Base-by-base conservation (phyloP, 1,140 invertebrate genomes). In the Aporrectodea caliginosa region DNA sequence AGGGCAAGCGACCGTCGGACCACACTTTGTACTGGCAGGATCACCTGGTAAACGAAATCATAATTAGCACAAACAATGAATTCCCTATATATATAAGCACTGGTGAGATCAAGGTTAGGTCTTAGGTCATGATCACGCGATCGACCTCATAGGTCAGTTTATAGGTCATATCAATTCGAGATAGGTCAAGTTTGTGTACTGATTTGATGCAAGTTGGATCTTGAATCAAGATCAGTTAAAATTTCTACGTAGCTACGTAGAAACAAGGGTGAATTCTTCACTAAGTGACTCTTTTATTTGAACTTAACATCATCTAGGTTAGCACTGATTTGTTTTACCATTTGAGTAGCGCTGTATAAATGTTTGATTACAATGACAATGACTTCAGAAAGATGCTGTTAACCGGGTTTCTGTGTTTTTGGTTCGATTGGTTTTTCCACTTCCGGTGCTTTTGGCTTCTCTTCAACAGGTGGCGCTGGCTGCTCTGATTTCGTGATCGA, bases 1-100 rank as follows among this genome's bases (percentile, higher is more conserved):
- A 0, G 75, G 69, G 75, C 82, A 82, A n/a, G 72, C 35, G 6
- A 27, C 27, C 0, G 68, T 22, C 72, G 68, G 35, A 68, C 78
- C 78, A 76, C 78, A 79, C 32, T 75, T 74, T 29, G 16, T 70
- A 32, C 71, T 79, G n/a, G n/a, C 43, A 6, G 43, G 22, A 22
- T 58, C 43, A 12, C 43, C 43, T 58, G 43, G 6, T 22, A 58
- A 58, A 58, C 43, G 22, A 12, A 6, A 58, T 12, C 43, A 58
- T 12, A 58, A 22, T 58, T 58, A 58, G 6, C 6, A 58, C 6
- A 22, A 12, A 58, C 43, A 58, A n/a, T n/a, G n/a, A n/a, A n/a
- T n/a, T n/a, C n/a, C n/a, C n/a, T n/a, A n/a, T n/a, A n/a, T n/a
- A n/a, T n/a, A n/a, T n/a, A n/a, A n/a, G n/a, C n/a, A n/a, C n/a